Evolutionary conservation across 2,113 vertebrate genomes (phyloP).

Genomic region (Poeciliopsis occidentalis): DNA sequence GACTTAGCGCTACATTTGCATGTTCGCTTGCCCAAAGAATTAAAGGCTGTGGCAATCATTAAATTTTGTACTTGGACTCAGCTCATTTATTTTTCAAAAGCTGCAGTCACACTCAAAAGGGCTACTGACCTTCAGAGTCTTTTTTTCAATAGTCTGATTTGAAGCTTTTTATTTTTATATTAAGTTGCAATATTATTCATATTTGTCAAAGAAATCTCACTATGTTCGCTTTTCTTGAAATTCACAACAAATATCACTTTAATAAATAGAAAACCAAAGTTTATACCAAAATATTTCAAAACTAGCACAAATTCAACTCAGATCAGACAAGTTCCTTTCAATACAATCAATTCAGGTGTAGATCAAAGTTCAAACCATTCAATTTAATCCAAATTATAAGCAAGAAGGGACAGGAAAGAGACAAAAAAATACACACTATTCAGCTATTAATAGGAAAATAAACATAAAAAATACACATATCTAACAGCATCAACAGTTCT

Average conservation of each 20-base stretch:
- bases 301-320: too few relatives aligned
- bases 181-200: conserved; percentile 4
- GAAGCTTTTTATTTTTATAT: conserved; percentile 7
- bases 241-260: background rate
- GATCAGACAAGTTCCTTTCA: too few relatives aligned
- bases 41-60: conserved; percentile 27
- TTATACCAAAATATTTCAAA: too few relatives aligned
- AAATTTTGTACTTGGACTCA: conserved; percentile 14
- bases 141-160: conserved; percentile 12
- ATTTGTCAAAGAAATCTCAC: background rate
- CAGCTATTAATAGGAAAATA: too few relatives aligned
- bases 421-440: too few relatives aligned
- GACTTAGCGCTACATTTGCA: conserved; percentile 48
- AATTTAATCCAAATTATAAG: too few relatives aligned
- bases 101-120: conserved; percentile 28
- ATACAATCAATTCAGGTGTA: too few relatives aligned
- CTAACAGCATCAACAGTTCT: too few relatives aligned
- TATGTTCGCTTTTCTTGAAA: background rate
- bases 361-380: too few relatives aligned
- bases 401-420: too few relatives aligned
- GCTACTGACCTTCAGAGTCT: conserved; percentile 12
- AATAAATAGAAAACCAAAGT: background rate
- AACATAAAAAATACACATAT: too few relatives aligned
- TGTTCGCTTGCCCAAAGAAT: conserved; percentile 53
- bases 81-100: conserved; percentile 23